Evolutionary conservation across 1,140 invertebrate species (phyloP).

Genomic region (Radopholus similis): DNA sequence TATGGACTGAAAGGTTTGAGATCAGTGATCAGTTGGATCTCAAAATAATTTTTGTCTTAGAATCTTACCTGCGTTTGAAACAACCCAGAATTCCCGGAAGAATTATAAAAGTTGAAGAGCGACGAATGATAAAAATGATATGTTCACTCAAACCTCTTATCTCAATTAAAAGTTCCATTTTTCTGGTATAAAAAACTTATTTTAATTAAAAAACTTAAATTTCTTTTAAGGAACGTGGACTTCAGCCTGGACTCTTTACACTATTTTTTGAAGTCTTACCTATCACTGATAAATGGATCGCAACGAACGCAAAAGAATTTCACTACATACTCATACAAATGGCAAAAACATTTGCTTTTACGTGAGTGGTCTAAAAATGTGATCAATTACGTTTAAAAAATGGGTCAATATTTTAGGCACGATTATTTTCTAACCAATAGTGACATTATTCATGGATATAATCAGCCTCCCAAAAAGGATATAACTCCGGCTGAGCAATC

Average conservation of each 20-base stretch:
- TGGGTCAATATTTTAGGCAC: conserved; percentile 15
- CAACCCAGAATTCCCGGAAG: background rate
- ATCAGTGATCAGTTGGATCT: background rate
- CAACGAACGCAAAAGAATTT: conserved; percentile 15
- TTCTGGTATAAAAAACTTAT: conserved; percentile 17
- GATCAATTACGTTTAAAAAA: background rate
- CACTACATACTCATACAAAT: conserved; percentile 14
- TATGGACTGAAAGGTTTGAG: conserved; percentile 8
- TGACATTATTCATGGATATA: conserved; percentile 19
- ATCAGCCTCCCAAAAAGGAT: no score
- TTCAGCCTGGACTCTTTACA: conserved; percentile 27
- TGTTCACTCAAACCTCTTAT: conserved; percentile 19
- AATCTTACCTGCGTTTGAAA: conserved; percentile 6
- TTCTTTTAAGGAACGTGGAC: background rate
- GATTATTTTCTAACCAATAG: conserved; percentile 25
- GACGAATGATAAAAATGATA: conserved; percentile 7
- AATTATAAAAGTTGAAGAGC: conserved; percentile 6
- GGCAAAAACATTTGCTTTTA: conserved; percentile 19
- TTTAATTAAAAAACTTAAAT: conserved; percentile 12
- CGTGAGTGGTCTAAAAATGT: conserved; percentile 11
- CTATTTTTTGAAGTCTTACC: conserved; percentile 28
- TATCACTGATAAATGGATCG: conserved; percentile 19
- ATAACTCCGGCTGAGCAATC: background rate
- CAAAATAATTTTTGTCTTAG: conserved; percentile 3
- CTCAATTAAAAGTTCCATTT: conserved; percentile 26